Conservation (phyloP, 2,888 invertebrate genomes). For the Tenodera sinensis region DNA sequence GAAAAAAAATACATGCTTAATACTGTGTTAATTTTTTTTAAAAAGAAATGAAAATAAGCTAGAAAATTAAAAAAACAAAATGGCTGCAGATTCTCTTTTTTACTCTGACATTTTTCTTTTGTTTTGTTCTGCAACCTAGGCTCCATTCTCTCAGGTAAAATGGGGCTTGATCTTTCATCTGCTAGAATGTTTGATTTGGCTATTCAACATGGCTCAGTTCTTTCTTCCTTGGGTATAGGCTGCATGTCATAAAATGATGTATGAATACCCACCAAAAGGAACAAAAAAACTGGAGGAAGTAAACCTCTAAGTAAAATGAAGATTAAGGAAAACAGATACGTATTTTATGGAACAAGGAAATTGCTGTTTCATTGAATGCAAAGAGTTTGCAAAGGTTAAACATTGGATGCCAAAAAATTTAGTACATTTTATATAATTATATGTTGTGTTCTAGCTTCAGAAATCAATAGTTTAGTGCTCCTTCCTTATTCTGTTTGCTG, state of each 20-base stretch:
- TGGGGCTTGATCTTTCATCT: conserved; percentile 52
- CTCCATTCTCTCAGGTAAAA: conserved; percentile 80
- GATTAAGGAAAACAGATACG: neutral
- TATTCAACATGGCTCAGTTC: neutral
- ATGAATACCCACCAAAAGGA: neutral
- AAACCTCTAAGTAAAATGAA: neutral
- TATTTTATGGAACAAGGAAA: neutral
- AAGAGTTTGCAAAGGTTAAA: neutral
- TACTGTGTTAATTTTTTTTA: neutral
- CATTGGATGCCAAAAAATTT: neutral
- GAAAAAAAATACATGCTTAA: neutral
- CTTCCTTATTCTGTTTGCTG: neutral
- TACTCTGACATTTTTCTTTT: conserved; percentile 31
- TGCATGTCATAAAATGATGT: neutral
- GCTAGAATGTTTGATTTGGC: conserved; percentile 8
- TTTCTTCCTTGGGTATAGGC: neutral
- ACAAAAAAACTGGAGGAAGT: too few relatives aligned
- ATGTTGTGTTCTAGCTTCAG: neutral
- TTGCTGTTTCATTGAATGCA: neutral
- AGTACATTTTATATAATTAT: neutral
- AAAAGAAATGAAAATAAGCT: neutral
- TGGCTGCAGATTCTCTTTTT: conserved; percentile 23
- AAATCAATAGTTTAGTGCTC: neutral
- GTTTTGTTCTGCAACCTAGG: conserved; percentile 36
- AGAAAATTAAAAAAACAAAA: conserved; percentile 1